Conservation (phyloP, 1,140 invertebrate species). For the Tetragnatha versicolor region DNA sequence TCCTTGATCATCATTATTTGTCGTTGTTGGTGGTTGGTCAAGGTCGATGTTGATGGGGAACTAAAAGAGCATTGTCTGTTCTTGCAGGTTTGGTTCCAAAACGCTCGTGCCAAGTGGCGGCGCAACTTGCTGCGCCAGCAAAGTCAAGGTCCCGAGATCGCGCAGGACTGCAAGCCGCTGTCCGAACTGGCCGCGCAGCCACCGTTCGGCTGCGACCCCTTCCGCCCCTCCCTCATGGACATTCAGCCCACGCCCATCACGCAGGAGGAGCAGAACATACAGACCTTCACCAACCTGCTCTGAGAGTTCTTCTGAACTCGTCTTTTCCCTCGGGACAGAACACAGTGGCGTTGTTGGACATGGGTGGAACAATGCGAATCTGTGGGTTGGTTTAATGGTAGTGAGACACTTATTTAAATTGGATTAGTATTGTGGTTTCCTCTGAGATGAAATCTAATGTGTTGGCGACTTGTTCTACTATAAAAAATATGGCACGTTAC, state of each 20-base stretch:
- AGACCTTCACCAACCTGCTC: conserved; percentile 50
- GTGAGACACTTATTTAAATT: no score
- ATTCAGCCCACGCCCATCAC: conserved; percentile 53
- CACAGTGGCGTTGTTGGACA: no score
- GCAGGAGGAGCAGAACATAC: conserved; percentile 55
- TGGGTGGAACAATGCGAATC: no score
- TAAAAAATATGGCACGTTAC: no score
- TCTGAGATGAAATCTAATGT: no score
- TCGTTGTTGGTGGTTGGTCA: no score
- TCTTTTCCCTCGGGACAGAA: no score
- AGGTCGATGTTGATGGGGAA: not conserved
- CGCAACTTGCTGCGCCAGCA: conserved; percentile 70
- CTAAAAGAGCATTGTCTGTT: not conserved
- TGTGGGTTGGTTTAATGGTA: no score
- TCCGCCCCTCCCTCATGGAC: conserved; percentile 26
- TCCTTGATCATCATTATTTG: no score
- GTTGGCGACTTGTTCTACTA: no score
- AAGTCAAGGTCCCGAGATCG: conserved; percentile 54
- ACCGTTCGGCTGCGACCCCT: conserved; percentile 40
- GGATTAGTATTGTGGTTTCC: no score
- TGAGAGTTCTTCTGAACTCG: no score
- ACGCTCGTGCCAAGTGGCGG: conserved; percentile 95
- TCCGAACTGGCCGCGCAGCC: conserved; percentile 46
- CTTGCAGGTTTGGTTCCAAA: conserved; percentile 98
- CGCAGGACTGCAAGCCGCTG: conserved; percentile 51